Conservation (phyloP, 2,888 invertebrate species). For the Meiosimyza decipiens region DNA sequence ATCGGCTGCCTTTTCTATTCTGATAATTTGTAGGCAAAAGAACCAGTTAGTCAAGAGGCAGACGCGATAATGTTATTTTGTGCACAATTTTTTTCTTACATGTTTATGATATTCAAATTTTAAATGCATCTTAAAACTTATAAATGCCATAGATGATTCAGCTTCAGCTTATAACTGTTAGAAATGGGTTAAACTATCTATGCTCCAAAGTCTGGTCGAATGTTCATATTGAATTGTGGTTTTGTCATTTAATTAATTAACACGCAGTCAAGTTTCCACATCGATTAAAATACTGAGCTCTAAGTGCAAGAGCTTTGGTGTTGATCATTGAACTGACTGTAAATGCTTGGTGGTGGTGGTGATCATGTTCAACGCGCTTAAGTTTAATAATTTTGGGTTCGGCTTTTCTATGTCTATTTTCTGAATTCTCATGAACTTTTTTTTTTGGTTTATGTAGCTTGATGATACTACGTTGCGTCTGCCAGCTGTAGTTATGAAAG, state of each 20-base stretch:
- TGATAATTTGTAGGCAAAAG: too few species aligned
- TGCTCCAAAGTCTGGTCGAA: too few species aligned
- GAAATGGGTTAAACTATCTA: too few species aligned
- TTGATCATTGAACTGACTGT: constrained; percentile 13
- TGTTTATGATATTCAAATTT: too few species aligned
- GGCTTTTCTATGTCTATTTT: background rate
- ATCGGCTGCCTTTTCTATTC: too few species aligned
- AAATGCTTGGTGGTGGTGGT: constrained; percentile 10
- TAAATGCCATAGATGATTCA: too few species aligned
- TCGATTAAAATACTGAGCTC: constrained; percentile 7
- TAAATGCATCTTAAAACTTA: too few species aligned
- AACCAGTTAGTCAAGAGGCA: too few species aligned
- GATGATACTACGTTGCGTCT: background rate
- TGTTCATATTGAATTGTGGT: background rate
- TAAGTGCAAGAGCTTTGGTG: constrained; percentile 11
- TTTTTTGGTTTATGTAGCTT: background rate
- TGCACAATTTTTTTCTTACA: too few species aligned
- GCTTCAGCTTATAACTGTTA: too few species aligned
- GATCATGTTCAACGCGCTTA: constrained; percentile 7
- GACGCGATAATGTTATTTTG: too few species aligned
- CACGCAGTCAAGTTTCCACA: constrained; percentile 24
- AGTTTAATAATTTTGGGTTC: background rate
- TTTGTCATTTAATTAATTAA: constrained; percentile 35
- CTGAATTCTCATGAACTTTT: background rate
- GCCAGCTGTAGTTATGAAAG: constrained; percentile 40